Percentiles rank a stretch among this genome's conserved stretches.
Evolutionary conservation across 2,113 vertebrate species (phyloP).

Genomic region (Bubo scandiacus): DNA sequence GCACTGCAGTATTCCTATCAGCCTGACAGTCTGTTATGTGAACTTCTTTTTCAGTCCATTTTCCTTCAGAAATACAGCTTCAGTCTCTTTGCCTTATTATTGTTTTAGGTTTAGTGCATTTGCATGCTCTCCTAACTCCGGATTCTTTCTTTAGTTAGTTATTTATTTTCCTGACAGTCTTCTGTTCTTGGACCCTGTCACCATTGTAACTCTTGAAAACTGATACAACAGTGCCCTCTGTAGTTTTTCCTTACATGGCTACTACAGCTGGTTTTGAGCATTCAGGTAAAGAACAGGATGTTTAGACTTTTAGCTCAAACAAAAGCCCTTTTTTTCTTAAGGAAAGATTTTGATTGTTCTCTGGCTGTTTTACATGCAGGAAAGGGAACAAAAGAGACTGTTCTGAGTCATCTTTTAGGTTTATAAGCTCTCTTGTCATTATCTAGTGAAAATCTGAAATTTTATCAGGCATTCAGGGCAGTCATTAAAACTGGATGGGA

Average conservation of each 20-base stretch:
- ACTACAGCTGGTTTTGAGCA: constrained; percentile 22
- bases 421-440: constrained; percentile 58
- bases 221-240: constrained; percentile 82
- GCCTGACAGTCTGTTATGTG: constrained; percentile 67
- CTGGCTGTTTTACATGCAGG: constrained; percentile 42
- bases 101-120: constrained; percentile 70
- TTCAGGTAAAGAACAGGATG: constrained; percentile 56
- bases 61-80: constrained; percentile 66
- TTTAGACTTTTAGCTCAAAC: constrained; percentile 53
- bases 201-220: constrained; percentile 62
- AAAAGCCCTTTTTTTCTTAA: constrained; percentile 56
- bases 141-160: constrained; percentile 23
- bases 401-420: constrained; percentile 59
- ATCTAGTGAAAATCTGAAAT: constrained; percentile 69
- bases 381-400: constrained; percentile 59
- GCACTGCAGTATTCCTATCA: constrained; percentile 22
- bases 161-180: constrained; percentile 38
- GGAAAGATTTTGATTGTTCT: constrained; percentile 65
- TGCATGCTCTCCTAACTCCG: constrained; percentile 60
- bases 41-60: constrained; percentile 60
- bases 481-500: constrained; percentile 77
- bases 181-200: background rate
- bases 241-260: constrained; percentile 49
- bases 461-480: constrained; percentile 75
- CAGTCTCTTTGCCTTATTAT: constrained; percentile 53